Evolutionary conservation across 2,888 invertebrate genomes (phyloP).

Genomic region (Thymelicus sylvestris): DNA sequence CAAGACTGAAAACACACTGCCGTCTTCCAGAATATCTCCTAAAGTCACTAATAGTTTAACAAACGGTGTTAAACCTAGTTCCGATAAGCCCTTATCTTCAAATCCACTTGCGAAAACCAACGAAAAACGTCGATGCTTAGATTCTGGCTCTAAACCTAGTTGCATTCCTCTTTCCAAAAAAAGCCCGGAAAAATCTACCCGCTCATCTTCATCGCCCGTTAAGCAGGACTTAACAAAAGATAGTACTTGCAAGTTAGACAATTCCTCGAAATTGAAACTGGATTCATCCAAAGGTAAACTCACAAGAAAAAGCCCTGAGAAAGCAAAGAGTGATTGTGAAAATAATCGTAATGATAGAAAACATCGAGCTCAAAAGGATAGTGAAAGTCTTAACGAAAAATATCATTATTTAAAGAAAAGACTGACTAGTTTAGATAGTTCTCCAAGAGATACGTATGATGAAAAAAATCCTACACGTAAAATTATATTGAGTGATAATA

Average conservation of each 20-base stretch:
- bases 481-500: slow-evolving; percentile 65
- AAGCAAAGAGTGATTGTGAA: slow-evolving; percentile 74
- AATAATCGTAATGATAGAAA: slow-evolving; percentile 72
- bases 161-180: slow-evolving; percentile 76
- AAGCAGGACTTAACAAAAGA: slow-evolving; percentile 69
- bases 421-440: slow-evolving; percentile 84
- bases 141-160: slow-evolving; percentile 68
- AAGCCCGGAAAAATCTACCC: slow-evolving; percentile 61
- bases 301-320: slow-evolving; percentile 70
- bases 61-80: slow-evolving; percentile 67
- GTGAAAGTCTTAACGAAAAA: slow-evolving; percentile 80
- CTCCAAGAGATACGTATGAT: slow-evolving; percentile 71
- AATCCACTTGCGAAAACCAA: slow-evolving; percentile 57
- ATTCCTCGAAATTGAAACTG: slow-evolving; percentile 58
- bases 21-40: slow-evolving; percentile 79
- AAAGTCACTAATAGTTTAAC: slow-evolving; percentile 71
- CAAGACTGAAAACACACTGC: slow-evolving; percentile 78
- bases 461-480: slow-evolving; percentile 67
- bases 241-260: slow-evolving; percentile 56
- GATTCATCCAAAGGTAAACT: slow-evolving; percentile 62
- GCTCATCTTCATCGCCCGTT: slow-evolving; percentile 66
- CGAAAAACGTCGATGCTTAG: slow-evolving; percentile 71
- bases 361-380: slow-evolving; percentile 80
- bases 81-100: slow-evolving; percentile 61
- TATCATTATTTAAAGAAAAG: slow-evolving; percentile 83